Percentiles rank a stretch among this genome's conserved stretches.
phyloP scores from a whole-genome alignment of 2,113 vertebrate species.

The Atlantisia rogersi region DNA sequence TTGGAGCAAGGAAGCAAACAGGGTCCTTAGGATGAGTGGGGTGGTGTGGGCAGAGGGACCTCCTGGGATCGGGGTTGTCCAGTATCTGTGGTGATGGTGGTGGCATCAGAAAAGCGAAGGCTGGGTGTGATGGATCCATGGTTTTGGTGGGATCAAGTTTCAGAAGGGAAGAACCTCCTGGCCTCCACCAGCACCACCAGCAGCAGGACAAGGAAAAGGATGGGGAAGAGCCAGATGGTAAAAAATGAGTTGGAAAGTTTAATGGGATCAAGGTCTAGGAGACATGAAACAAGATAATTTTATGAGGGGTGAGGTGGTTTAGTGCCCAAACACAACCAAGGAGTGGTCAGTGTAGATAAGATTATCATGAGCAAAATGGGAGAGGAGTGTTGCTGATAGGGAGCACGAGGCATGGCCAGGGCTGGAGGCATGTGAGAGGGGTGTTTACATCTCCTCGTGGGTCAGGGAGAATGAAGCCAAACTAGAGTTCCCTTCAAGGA shows the following conservation, averaged over 20 bases:
- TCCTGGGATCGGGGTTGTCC: neutral
- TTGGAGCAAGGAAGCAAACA: neutral
- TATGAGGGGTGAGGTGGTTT: conserved; percentile 57
- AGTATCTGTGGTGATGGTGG: neutral
- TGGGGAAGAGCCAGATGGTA: neutral
- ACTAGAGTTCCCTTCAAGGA: neutral
- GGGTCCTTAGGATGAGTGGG: neutral
- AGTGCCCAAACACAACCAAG: conserved; percentile 53
- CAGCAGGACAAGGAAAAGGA: neutral
- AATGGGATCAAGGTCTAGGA: conserved; percentile 61
- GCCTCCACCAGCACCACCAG: neutral
- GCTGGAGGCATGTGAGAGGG: neutral
- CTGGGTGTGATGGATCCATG: neutral
- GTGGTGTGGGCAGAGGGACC: neutral
- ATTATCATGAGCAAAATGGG: conserved; percentile 10
- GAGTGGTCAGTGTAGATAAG: conserved; percentile 61
- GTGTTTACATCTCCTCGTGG: neutral
- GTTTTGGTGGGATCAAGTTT: neutral
- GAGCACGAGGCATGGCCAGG: neutral
- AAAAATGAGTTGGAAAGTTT: neutral
- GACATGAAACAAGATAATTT: conserved; percentile 26
- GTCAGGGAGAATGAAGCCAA: neutral
- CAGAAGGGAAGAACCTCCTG: neutral
- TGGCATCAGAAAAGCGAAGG: neutral
- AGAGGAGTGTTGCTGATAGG: conserved; percentile 45